Base-by-base conservation (phyloP, 2,113 vertebrate genomes). In the Coregonus clupeaformis region DNA sequence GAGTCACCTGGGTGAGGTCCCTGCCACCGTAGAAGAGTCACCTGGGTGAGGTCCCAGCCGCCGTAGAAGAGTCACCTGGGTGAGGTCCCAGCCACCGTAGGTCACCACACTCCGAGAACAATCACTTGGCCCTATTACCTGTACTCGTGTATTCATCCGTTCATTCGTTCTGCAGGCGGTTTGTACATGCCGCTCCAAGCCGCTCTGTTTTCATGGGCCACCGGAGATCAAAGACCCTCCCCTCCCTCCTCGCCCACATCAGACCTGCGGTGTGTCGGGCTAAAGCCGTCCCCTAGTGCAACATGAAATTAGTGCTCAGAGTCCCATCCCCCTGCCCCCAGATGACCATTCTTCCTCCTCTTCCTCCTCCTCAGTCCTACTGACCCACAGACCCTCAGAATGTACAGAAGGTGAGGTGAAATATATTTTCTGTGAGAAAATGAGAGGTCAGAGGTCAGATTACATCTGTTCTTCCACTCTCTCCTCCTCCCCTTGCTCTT, bases 161-260 rank as follows among this genome's bases (percentile, higher is more conserved):
- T 62, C 78, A 60, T 67, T 74, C 65, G 49, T 82, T 80, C 87
- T 80, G 45, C 87, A 91, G 90, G 89, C 82, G 47, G 72, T 86
- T 80, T 69, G 68, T 85, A 74, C 85, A 80, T 72, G 84, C 88
- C 80, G 76, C 86, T 86, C 84, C 84, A 78, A 89, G 90, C 80
- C 80, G 68, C 85, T 77, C 83, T 13, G 67, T 77, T 80, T 36
- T 78, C 72, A 79, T 80, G 84, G 73, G 81, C 71, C 75, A 81
- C 86, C 79, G 13, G 36, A 71, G 77, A 74, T 49, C 59, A 64
- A 59, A 12, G 67, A 52, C 74, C 65, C 75, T 78, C 27, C 69
- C 52, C 67, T 75, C 80, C 69, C 81, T 42, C 80, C 84, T 75
- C 83, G 80, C 75, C 81, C 82, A 24, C 79, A 63, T 24, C 52